Percentiles rank a stretch among this genome's conserved stretches.
phyloP scores from a whole-genome alignment of 35 echinoderm and acorn worm genomes.

The Ophioderma brevispina region DNA sequence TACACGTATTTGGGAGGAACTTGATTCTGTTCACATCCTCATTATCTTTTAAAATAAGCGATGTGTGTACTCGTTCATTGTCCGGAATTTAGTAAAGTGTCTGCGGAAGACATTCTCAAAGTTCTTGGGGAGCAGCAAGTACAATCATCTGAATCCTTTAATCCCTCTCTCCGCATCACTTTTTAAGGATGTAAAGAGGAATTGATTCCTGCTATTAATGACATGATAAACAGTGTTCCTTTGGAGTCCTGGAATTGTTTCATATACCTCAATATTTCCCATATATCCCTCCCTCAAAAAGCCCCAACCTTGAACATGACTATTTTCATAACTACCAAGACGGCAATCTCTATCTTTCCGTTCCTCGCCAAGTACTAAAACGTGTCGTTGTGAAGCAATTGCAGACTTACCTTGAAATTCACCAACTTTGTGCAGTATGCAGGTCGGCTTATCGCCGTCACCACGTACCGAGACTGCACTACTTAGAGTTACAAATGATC shows the following conservation, averaged over 20 bases:
- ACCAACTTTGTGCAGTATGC: not conserved
- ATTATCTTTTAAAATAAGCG: not conserved
- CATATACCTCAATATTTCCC: constrained; percentile 22
- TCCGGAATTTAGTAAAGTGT: not conserved
- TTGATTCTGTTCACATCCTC: not conserved
- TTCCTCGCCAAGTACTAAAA: constrained; percentile 58
- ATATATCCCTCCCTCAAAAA: constrained; percentile 54
- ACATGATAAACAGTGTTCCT: constrained; percentile 39
- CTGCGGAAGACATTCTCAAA: not conserved
- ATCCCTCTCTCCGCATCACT: constrained; percentile 23
- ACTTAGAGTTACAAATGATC: constrained; percentile 20
- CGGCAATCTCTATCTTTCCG: constrained; percentile 45
- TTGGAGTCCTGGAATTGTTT: constrained; percentile 21
- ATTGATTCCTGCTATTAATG: constrained; percentile 29
- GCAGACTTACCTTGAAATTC: not conserved
- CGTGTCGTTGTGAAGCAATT: constrained; percentile 31
- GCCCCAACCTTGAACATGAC: constrained; percentile 37
- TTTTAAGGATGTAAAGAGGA: not conserved
- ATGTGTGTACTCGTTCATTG: not conserved
- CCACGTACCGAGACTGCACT: constrained; percentile 50
- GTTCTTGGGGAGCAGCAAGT: not conserved
- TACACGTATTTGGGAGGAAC: not conserved
- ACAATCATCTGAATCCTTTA: constrained; percentile 21
- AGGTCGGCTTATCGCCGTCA: constrained; percentile 14
- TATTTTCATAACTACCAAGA: constrained; percentile 34